Evolutionary conservation across 2,888 invertebrate genomes (phyloP).

Genomic region (Clistopyga incitator): DNA sequence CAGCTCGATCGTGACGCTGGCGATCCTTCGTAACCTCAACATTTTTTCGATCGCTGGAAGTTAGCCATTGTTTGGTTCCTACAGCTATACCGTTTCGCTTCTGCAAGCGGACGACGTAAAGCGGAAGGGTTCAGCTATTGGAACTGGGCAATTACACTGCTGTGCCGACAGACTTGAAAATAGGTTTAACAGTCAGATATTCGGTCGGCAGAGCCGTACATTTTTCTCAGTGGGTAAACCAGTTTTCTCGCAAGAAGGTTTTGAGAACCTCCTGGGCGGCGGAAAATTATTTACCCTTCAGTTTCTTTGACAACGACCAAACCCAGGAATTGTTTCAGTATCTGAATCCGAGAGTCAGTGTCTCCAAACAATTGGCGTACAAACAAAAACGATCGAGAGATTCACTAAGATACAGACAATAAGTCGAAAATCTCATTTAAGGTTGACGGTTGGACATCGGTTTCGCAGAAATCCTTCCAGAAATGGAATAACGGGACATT

Average conservation of each 20-base stretch:
- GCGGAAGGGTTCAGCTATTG: too few species aligned
- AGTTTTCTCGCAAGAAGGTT: background rate
- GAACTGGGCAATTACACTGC: too few species aligned
- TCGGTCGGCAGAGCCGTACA: too few species aligned
- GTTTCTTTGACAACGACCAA: slow-evolving; percentile 20
- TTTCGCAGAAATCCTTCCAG: slow-evolving; percentile 44
- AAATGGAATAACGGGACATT: slow-evolving; percentile 67
- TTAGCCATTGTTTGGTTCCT: too few species aligned
- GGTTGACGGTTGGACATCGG: slow-evolving; percentile 65
- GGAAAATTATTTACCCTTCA: slow-evolving; percentile 22
- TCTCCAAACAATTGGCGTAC: slow-evolving; percentile 17
- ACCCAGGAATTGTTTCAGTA: slow-evolving; percentile 24
- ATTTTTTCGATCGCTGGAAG: too few species aligned
- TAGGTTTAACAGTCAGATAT: too few species aligned
- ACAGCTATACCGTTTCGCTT: too few species aligned
- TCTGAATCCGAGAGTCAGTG: slow-evolving; percentile 33
- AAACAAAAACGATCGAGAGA: slow-evolving; percentile 22
- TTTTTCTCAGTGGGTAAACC: too few species aligned
- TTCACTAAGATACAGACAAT: slow-evolving; percentile 24
- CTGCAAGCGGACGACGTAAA: too few species aligned
- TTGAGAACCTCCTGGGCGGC: slow-evolving; percentile 25
- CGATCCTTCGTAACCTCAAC: too few species aligned
- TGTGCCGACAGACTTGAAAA: too few species aligned
- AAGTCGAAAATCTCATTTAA: slow-evolving; percentile 65
- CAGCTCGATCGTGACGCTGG: too few species aligned